Evolutionary conservation across 1,140 invertebrate genomes (phyloP), one percentile per base, ranked within the genome.

Genomic region (Drosophila mauritiana): DNA sequence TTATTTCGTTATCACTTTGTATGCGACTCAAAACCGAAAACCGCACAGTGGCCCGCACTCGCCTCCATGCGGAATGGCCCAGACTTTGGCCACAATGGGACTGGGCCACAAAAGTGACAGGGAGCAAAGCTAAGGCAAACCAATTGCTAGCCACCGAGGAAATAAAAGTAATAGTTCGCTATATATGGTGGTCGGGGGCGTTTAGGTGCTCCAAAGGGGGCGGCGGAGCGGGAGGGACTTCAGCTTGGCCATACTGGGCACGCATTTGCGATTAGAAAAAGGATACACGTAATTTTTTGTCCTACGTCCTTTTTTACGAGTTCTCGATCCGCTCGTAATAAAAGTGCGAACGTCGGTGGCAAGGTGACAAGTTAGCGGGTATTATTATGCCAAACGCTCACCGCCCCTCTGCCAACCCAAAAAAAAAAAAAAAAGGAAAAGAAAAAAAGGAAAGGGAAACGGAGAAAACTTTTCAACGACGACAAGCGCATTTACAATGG

Each of bases 1-100:
- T 86, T 86, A 86, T 88, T 88, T 79, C 76, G 76, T 89, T 88
- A 88, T 88, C 83, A 88, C 84, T 86, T 88, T 86, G 72, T 88
- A 86, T 88, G 83, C 83, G 84, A 53, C 79, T 73, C 67, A 78
- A 74, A 82, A 68, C 62, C 72, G 39, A 78, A 74, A 82, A 68
- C 62, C 65, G 39, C 61, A 56, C 54, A 52, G 54, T 42, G 27
- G 1, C 8, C 31, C 31, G 6, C 27, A 1, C 7, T 8, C 27
- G 20, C 12, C 15, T 31, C 48, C 34, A 36, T 34, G 43, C 51
- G 22, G 20, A 49, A n/a, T 40, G n/a, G 7, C 25, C 46, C n/a
- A 79, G 85, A 86, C 78, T 25, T 85, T 61, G 63, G 63, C 78
- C 73, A 70, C 74, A 80, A 59, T 52, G 72, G 57, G 58, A 72